Evolutionary conservation across 2,113 vertebrate genomes (phyloP), one percentile per base, ranked within the genome.

Genomic region (Ardeotis arabs): DNA sequence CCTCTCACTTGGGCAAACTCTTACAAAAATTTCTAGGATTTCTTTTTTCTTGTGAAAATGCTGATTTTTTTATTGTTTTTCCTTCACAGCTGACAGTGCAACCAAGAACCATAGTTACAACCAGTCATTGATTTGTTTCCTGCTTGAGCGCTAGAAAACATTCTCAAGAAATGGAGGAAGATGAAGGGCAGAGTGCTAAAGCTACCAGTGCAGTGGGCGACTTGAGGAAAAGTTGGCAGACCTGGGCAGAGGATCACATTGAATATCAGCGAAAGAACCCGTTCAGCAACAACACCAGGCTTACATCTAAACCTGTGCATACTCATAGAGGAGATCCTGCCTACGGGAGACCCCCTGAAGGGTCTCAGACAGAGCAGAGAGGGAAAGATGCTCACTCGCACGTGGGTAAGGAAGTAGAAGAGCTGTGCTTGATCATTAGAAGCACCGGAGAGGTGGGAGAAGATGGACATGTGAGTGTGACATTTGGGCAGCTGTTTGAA

Each of bases 231-330:
- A 98, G 97, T 10, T 99, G 99, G 99, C 98, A 99, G 97, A 98
- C 93, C 93, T 99, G 99, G 99, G 98, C 98, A 50, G 97, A 98
- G 14, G 98, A 98, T 81, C 98, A 96, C 84, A 90, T 92, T n/a
- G 98, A 98, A 56, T 98, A 98, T 94, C 99, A 99, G 97, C 98
- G 97, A 87, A 97, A 97, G 86, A 99, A 99, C 93, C 99, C 99
- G 1, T 99, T 99, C 97, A 99, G 98, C 89, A 97, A 96, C 0
- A 70, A 97, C 12, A 14, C 62, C n/a, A 95, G 79, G 77, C 96
- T 92, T 15, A 70, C 64, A 2, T 70, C 91, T 35, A 90, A 62
- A 69, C 75, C 86, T 1, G 37, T n/a, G 6, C 77, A 45, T 4
- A 67, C 84, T n/a, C 90, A 93, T 55, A 91, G 87, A 85, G 97